Conservation (phyloP, 2,113 vertebrate genomes). For the Rousettus leschenaultii region DNA sequence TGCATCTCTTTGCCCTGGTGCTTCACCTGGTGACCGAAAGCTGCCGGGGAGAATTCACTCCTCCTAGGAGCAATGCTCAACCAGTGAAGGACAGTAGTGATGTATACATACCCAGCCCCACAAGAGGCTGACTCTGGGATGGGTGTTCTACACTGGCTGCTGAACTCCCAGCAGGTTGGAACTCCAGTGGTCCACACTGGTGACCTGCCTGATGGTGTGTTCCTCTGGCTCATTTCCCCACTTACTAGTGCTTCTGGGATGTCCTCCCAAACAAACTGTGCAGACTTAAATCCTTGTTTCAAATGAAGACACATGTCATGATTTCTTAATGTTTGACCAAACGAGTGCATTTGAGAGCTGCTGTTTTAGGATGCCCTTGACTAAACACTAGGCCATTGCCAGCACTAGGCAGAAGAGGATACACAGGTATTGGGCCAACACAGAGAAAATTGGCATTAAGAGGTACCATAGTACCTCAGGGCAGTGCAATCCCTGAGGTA, state of each 20-base stretch:
- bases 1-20: neutral
- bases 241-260: neutral
- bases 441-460: neutral
- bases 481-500: neutral
- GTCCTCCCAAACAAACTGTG: neutral
- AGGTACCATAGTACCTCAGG: too few species aligned
- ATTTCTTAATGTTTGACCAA: neutral
- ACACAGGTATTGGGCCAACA: neutral
- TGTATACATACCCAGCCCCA: neutral
- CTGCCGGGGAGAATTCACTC: neutral
- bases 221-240: neutral
- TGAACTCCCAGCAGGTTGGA: neutral
- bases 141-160: neutral
- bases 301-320: neutral
- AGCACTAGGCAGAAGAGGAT: neutral
- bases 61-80: neutral
- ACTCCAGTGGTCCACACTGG: neutral
- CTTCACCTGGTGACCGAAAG: neutral
- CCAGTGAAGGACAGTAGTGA: neutral
- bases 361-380: neutral
- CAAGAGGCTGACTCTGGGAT: neutral
- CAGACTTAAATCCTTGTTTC: neutral
- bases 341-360: neutral
- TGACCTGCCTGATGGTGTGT: fast-evolving
- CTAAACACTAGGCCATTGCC: neutral